Percentiles rank a stretch among this genome's conserved stretches.
These are phyloP conservation scores for Xerus rutilus DNA, from an alignment of 2,797 vertebrate genomes.

Conservation along the genomic window DNA sequence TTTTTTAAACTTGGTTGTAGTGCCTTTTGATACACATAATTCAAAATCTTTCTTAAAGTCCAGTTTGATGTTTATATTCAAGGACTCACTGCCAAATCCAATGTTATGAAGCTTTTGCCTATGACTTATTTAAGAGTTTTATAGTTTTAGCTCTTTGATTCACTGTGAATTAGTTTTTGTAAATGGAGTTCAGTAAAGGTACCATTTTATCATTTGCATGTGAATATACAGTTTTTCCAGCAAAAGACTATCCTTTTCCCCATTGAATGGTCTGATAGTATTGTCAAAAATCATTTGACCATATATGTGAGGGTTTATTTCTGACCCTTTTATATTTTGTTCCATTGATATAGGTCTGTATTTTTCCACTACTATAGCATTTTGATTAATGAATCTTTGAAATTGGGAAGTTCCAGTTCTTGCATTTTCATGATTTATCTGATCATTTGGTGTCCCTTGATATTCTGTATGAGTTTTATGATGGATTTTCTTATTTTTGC, in stretches of 20 bases:
- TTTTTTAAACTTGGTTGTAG: not conserved
- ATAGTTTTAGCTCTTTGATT: not conserved
- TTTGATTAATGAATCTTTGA: not conserved
- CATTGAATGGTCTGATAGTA: not conserved
- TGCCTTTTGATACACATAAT: not conserved
- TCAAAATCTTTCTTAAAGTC: not conserved
- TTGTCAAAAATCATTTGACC: not conserved
- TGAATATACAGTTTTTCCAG: not conserved
- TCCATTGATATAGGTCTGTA: too few relatives aligned
- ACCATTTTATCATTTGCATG: not conserved
- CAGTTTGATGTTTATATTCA: not conserved
- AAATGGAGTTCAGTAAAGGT: not conserved
- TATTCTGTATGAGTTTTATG: not conserved
- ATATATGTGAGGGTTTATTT: not conserved
- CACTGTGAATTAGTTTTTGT: not conserved
- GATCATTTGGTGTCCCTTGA: not conserved
- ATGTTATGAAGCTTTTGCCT: not conserved
- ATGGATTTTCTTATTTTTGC: not conserved
- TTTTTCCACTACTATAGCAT: not conserved
- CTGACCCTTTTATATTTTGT: not conserved
- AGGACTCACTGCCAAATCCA: not conserved
- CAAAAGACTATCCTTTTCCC: not conserved
- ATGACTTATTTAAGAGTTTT: not conserved
- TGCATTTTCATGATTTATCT: not conserved
- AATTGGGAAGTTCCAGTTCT: not conserved